Conservation (phyloP, 2,797 vertebrate genomes). For the Phalanger gymnotis region DNA sequence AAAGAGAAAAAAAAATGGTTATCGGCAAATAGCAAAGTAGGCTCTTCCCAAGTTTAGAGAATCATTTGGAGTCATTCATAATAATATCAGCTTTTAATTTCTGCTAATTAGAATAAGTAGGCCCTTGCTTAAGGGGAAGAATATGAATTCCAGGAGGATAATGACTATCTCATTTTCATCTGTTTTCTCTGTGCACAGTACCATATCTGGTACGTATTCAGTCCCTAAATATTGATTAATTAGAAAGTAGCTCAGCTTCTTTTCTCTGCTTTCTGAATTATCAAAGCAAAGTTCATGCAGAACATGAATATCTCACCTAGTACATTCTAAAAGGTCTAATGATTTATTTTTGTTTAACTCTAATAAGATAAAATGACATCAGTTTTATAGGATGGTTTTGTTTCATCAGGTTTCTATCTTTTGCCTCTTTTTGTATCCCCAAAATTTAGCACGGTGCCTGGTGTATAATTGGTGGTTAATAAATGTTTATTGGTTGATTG, state of each 20-base stretch:
- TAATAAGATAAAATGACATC: constrained; percentile 9
- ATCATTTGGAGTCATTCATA: background rate
- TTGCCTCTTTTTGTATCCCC: background rate
- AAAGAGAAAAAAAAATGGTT: background rate
- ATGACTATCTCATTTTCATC: background rate
- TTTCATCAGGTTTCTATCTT: background rate
- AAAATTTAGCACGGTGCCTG: background rate
- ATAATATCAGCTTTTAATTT: background rate
- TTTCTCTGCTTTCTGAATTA: constrained; percentile 25
- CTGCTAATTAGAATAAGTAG: background rate
- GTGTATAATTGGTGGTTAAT: background rate
- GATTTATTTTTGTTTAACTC: constrained; percentile 56
- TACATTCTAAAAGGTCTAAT: background rate
- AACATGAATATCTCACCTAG: background rate
- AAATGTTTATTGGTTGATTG: constrained; percentile 20
- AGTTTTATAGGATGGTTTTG: background rate
- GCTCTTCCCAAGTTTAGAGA: background rate
- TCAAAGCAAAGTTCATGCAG: constrained; percentile 18
- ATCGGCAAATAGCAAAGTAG: background rate
- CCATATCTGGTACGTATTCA: background rate
- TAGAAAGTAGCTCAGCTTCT: background rate
- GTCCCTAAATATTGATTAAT: background rate
- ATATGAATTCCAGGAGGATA: background rate
- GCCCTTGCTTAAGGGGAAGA: background rate
- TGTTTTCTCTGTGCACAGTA: background rate